Evolutionary conservation across 2,888 invertebrate genomes (phyloP).

Genomic region (Blastobasis adustella): DNA sequence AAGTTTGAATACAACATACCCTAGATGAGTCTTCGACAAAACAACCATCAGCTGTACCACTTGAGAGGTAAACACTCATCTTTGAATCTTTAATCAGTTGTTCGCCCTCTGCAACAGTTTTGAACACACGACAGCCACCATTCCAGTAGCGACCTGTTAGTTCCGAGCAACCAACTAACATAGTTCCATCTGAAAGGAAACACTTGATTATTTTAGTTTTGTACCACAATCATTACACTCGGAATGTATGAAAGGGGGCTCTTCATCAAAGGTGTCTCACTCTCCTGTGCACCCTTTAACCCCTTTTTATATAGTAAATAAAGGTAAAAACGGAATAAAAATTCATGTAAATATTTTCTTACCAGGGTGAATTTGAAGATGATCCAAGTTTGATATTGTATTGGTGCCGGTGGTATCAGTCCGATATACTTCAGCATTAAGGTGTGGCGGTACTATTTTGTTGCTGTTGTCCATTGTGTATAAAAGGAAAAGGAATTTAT

Average conservation of each 20-base stretch:
- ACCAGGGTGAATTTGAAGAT: conserved; percentile 51
- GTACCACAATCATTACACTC: too few species aligned
- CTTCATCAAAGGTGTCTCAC: too few species aligned
- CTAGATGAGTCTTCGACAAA: conserved; percentile 50
- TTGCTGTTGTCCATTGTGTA: conserved; percentile 43
- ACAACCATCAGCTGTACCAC: conserved; percentile 60
- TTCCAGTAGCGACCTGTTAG: conserved; percentile 67
- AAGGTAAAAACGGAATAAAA: too few species aligned
- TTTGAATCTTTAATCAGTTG: conserved; percentile 28
- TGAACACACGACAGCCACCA: conserved; percentile 49
- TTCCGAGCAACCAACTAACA: conserved; percentile 61
- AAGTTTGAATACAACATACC: conserved; percentile 27
- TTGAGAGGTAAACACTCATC: conserved; percentile 39
- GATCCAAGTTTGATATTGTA: conserved; percentile 51
- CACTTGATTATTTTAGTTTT: too few species aligned
- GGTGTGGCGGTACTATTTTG: conserved; percentile 58
- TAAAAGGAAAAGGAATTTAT: too few species aligned
- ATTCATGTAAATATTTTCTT: conserved; percentile 1
- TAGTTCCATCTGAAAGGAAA: conserved; percentile 49
- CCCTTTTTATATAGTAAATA: too few species aligned
- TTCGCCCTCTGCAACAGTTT: conserved; percentile 33
- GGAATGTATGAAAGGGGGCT: too few species aligned
- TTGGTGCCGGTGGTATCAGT: conserved; percentile 50
- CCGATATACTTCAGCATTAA: conserved; percentile 65
- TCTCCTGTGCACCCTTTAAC: too few species aligned